phyloP scores from a whole-genome alignment of 2,797 vertebrate genomes.

The Chromis chromis region DNA sequence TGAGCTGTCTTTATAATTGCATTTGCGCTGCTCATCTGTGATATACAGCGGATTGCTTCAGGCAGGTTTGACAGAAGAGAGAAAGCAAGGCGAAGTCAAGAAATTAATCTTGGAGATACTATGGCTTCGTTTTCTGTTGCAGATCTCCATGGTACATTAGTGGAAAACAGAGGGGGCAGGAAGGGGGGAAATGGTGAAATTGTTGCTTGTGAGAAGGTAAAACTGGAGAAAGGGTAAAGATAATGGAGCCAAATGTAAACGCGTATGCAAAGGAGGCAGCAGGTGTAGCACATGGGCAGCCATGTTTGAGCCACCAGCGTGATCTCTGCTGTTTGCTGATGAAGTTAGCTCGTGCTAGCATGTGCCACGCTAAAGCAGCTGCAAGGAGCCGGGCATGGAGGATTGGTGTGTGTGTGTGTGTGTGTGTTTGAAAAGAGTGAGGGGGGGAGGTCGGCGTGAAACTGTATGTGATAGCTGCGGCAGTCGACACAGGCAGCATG shows the following conservation, averaged over 20 bases:
- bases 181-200: neutral
- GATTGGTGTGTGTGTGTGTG: constrained; percentile 17
- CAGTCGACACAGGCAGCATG: constrained; percentile 45
- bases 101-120: constrained; percentile 55
- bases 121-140: constrained; percentile 29
- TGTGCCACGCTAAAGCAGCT: constrained; percentile 42
- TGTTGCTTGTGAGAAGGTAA: neutral
- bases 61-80: constrained; percentile 62
- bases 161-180: constrained; percentile 20
- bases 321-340: constrained; percentile 23
- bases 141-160: constrained; percentile 12
- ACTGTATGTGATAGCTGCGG: constrained; percentile 46
- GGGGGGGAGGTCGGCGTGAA: constrained; percentile 5
- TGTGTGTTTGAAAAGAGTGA: constrained; percentile 17
- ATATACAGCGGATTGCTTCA: constrained; percentile 66
- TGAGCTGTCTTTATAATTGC: constrained; percentile 72
- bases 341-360: constrained; percentile 57
- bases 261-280: constrained; percentile 38
- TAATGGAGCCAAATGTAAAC: constrained; percentile 7
- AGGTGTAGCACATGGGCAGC: constrained; percentile 60
- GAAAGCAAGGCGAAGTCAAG: constrained; percentile 55
- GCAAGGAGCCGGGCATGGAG: constrained; percentile 27
- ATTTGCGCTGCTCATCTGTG: constrained; percentile 69
- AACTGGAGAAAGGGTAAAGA: constrained; percentile 39
- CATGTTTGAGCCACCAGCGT: constrained; percentile 65